Base-by-base conservation (phyloP, 2,797 vertebrate genomes). In the Gadopsis bispinosus region DNA sequence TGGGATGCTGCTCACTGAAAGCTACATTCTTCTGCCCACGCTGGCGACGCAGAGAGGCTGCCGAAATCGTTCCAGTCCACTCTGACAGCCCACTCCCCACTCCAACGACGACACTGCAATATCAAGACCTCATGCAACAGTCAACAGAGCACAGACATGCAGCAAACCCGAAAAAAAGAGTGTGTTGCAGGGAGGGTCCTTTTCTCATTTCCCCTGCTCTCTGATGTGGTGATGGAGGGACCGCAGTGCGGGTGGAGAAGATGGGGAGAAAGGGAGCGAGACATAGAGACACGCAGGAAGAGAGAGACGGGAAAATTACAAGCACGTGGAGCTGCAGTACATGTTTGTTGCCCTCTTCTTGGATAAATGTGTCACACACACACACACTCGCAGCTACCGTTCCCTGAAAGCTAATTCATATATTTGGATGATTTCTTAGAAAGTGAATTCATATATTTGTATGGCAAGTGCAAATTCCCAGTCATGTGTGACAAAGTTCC, bases 301-400 rank as follows among this genome's bases (percentile, higher is more conserved):
- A 31, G 69, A 58, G 62, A 53, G 70, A 81, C 67, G 77, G 60
- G 87, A 26, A 93, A 92, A 88, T 94, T 95, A 93, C 93, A 94
- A 95, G 93, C 93, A 85, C 1, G 73, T 86, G 92, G 94, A 92
- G 87, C 92, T 92, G 90, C 14, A 35, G 4, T 29, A 14, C 92
- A 93, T 92, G 92, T 90, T 92, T 95, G 92, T 88, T 94, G 94
- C 22, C 47, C n/a, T 73, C 51, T 43, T 58, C 41, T n/a, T 61
- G 47, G 56, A 59, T 53, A 41, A 33, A 56, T 43, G 7, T 50
- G 43, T 16, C 9, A 12, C 39, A 39, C 35, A 39, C 39, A 39
- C 39, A 41, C 39, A 41, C 39, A 41, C 39, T 12, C 39, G 13
- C 39, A 12, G 39, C 39, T 41, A 41, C 26, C 26, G 26, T 26